Evolutionary conservation across 2,797 vertebrate genomes (phyloP), one percentile per base, ranked within the genome.

Genomic region (Leucoraja ocellata): DNA sequence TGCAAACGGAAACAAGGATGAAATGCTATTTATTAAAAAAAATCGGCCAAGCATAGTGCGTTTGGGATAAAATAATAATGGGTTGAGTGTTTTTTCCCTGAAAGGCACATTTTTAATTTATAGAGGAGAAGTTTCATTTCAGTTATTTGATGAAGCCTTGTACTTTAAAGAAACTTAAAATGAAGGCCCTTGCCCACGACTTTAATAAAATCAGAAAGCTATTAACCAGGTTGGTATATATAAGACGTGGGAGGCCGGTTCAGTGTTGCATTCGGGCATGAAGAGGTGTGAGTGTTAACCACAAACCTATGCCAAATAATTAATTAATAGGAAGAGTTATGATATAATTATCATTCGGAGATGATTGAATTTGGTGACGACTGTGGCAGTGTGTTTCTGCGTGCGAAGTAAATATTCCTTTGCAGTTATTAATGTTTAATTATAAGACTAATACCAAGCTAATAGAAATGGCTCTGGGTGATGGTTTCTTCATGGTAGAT

Each of bases 361-460:
- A 74, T 73, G 71, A 73, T 74, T 23, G 68, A 10, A 74, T 92
- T 28, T 92, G 68, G 36, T 91, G 71, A 92, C 14, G 25, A 46
- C 84, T 88, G 58, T 84, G 63, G 61, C 28, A n/a, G 11, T 54
- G 39, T 54, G 73, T 91, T 91, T 91, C 65, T 73, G 36, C 25
- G 54, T 11, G 23, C 39, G 68, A 71, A 73, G 90, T 73, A 92
- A 91, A 92, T 46, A 92, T 74, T 3, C 90, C 18, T 92, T 74
- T 92, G 90, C 39, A 39, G 36, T 92, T 92, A 92, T 92, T 92
- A 92, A 92, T 92, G 90, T 92, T 92, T 92, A 92, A 92, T 92
- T 92, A 92, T 92, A 92, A 76, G 90, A 74, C 39, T 92, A 76
- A 92, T 46, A 92, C 39, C n/a, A 39, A 92, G 71, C 36, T 92